Percentiles rank a stretch among this genome's conserved stretches.
phyloP scores from a whole-genome alignment of 2,113 vertebrate species.

The Caranx melampygus region DNA sequence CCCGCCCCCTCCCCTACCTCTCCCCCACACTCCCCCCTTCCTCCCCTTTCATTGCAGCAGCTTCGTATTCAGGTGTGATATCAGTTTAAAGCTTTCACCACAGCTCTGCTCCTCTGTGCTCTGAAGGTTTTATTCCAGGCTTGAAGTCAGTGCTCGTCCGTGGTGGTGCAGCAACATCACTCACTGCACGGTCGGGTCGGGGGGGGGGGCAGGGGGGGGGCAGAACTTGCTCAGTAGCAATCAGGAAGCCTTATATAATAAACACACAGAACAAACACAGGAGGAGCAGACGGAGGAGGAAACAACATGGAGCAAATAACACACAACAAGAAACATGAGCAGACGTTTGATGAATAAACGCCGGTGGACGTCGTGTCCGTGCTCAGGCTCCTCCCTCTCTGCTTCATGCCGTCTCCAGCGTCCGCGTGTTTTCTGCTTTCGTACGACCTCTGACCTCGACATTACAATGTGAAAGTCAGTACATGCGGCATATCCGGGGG shows the following conservation, averaged over 20 bases:
- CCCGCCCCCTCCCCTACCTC: too few species aligned
- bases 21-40: background rate
- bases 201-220: background rate
- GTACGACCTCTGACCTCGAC: slow-evolving; percentile 60
- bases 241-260: too few species aligned
- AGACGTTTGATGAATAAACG: too few species aligned
- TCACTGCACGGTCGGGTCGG: slow-evolving; percentile 6
- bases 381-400: background rate
- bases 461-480: slow-evolving; percentile 58
- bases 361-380: too few species aligned
- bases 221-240: background rate
- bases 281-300: too few species aligned
- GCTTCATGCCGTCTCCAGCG: background rate
- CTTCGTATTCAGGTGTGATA: background rate
- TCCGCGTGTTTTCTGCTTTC: slow-evolving; percentile 23
- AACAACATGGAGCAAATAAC: background rate
- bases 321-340: background rate
- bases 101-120: too few species aligned
- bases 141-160: background rate
- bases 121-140: background rate
- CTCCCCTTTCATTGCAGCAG: background rate
- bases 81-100: background rate
- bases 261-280: background rate
- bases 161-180: background rate
- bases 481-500: slow-evolving; percentile 54